Percentiles rank a stretch among this genome's conserved stretches.
Conservation (phyloP, 2,888 invertebrate species). For the Drosophila subquinaria region DNA sequence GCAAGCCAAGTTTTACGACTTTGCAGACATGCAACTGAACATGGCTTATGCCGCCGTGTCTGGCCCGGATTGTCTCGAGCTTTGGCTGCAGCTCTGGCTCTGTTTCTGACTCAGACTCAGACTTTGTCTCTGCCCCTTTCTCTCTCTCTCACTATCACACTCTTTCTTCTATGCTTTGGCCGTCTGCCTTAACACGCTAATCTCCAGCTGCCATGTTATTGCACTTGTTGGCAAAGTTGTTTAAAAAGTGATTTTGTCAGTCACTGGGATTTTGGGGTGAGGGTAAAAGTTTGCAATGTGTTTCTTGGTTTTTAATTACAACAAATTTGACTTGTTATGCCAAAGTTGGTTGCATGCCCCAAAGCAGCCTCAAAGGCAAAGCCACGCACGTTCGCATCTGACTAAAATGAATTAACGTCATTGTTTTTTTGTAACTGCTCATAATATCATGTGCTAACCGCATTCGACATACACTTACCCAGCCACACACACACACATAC, state of each 20-base stretch:
- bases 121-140: neutral
- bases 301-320: constrained; percentile 80
- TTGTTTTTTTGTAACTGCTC: constrained; percentile 67
- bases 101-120: neutral
- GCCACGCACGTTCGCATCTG: constrained; percentile 42
- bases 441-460: constrained; percentile 76
- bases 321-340: constrained; percentile 75
- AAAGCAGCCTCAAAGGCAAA: constrained; percentile 17
- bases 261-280: constrained; percentile 29
- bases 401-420: constrained; percentile 71
- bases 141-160: neutral
- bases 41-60: constrained; percentile 38
- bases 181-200: constrained; percentile 74
- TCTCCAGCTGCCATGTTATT: constrained; percentile 81
- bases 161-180: constrained; percentile 27
- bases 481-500: constrained; percentile 21
- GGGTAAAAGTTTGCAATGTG: constrained; percentile 66
- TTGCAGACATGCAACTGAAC: constrained; percentile 50
- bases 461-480: constrained; percentile 50
- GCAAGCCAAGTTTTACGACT: constrained; percentile 69
- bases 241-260: constrained; percentile 76
- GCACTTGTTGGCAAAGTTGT: constrained; percentile 80
- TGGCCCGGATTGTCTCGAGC: constrained; percentile 35
- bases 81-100: constrained; percentile 7
- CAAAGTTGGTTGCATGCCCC: constrained; percentile 63